Base-by-base conservation (phyloP, 2,888 invertebrate species). In the Rhagium mordax region DNA sequence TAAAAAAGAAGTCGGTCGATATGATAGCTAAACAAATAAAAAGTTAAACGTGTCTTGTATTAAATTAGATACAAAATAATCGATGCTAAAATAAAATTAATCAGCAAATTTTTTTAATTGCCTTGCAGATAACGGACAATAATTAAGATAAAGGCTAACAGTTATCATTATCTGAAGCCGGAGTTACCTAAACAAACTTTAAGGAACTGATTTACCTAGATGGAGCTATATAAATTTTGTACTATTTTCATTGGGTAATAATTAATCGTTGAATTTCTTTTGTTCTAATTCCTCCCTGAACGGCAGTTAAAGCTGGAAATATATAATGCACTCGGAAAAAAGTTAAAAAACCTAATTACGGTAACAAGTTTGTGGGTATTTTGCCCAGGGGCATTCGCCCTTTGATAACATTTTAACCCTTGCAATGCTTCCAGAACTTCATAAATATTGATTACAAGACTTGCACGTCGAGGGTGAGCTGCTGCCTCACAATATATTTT, bases 271-370 rank as follows among this genome's bases (percentile, higher is more conserved):
- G 57, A 67, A 33, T 67, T 67, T 47, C 67, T 67, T 67, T 67
- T 67, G 67, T 67, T 67, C 47, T 67, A 67, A 67, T 67, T 57
- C 16, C 67, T 67, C 67, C 67, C 67, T 6, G 51, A 67, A 51
- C 55, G 57, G 67, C 47, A 67, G 67, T 67, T 67, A 57, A 57
- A 67, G 47, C 67, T 51, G 67, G 57, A 67, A 67, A 67, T 67
- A 67, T 67, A 67, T 67, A 67, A 67, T 67, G 57, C 57, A 57
- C 57, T 47, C 55, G 57, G 67, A 67, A 67, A 66, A 71, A 77
- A 74, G 75, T 81, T 78, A 69, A 81, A 82, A 83, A 82, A 80
- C 79, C 78, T 80, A 81, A 82, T 82, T 82, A 82, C 76, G 75
- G 80, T 79, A 81, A 80, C 82, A 82, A 81, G 79, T 80, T 83